Evolutionary conservation across 2,888 invertebrate genomes (phyloP).

Genomic region (Pardosa pseudoannulata): DNA sequence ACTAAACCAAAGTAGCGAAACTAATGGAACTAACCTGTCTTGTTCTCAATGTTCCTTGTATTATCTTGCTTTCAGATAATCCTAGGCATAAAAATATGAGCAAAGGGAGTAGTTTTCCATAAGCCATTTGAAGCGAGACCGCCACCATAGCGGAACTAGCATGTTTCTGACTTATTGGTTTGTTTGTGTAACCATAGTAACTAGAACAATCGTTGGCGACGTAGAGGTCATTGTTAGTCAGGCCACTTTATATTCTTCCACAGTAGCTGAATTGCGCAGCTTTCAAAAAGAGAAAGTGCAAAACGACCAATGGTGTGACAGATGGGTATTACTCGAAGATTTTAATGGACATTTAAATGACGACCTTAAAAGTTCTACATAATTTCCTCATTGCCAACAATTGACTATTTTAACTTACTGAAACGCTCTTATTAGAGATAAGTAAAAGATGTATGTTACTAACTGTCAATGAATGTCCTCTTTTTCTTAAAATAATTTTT

Average conservation of each 20-base stretch:
- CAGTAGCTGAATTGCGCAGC: neutral
- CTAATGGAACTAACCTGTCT: constrained; percentile 54
- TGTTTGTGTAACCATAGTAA: constrained; percentile 56
- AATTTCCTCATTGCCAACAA: too few relatives aligned
- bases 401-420: too few relatives aligned
- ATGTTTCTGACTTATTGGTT: constrained; percentile 33
- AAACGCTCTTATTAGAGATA: too few relatives aligned
- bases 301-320: too few relatives aligned
- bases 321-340: too few relatives aligned
- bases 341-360: too few relatives aligned
- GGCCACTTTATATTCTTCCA: neutral
- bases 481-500: too few relatives aligned
- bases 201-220: neutral
- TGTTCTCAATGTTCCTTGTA: constrained; percentile 72
- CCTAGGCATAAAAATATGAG: constrained; percentile 4
- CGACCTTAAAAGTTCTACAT: too few relatives aligned
- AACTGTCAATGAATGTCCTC: too few relatives aligned
- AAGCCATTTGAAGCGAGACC: constrained; percentile 6
- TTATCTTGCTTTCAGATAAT: constrained; percentile 56
- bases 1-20: too few relatives aligned
- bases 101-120: constrained; percentile 32
- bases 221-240: constrained; percentile 18
- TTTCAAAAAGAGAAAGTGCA: too few relatives aligned
- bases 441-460: too few relatives aligned
- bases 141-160: constrained; percentile 53